Evolutionary conservation across 2,113 vertebrate genomes (phyloP).

Genomic region (Platanista minor): DNA sequence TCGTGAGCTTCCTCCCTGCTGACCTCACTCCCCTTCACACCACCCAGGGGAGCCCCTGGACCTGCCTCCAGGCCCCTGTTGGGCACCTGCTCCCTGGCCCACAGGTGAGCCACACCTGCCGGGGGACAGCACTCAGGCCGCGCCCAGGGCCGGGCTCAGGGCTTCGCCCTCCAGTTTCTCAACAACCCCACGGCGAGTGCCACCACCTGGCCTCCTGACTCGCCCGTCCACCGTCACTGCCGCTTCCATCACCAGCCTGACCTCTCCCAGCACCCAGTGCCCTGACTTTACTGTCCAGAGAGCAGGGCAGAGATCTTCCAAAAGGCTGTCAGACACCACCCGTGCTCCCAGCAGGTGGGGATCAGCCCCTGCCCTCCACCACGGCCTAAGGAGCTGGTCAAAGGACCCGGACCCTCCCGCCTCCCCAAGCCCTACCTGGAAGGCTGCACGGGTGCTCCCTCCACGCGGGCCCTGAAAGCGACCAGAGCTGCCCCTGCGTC

Average conservation of each 20-base stretch:
- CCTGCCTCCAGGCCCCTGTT: background rate
- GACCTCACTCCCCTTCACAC: rapidly evolving
- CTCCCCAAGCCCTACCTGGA: background rate
- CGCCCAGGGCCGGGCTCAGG: background rate
- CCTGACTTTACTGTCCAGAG: background rate
- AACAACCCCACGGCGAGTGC: rapidly evolving
- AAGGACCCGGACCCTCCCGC: rapidly evolving
- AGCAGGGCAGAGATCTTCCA: background rate
- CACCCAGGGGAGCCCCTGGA: background rate
- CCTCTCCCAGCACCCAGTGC: background rate
- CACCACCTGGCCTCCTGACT: rapidly evolving
- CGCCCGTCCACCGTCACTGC: rapidly evolving
- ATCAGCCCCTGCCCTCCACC: rapidly evolving
- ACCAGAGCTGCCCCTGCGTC: background rate
- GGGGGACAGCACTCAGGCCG: rapidly evolving
- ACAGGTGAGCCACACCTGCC: rapidly evolving
- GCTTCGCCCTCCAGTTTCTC: background rate
- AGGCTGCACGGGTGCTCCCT: rapidly evolving
- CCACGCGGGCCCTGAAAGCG: background rate
- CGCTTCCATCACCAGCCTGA: rapidly evolving
- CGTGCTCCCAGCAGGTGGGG: rapidly evolving
- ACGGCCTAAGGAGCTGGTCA: rapidly evolving
- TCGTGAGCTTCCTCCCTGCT: background rate
- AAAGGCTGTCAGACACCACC: background rate
- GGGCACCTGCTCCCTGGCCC: rapidly evolving